Conservation (phyloP, 2,113 vertebrate species). For the Sphyrna mokarran region DNA sequence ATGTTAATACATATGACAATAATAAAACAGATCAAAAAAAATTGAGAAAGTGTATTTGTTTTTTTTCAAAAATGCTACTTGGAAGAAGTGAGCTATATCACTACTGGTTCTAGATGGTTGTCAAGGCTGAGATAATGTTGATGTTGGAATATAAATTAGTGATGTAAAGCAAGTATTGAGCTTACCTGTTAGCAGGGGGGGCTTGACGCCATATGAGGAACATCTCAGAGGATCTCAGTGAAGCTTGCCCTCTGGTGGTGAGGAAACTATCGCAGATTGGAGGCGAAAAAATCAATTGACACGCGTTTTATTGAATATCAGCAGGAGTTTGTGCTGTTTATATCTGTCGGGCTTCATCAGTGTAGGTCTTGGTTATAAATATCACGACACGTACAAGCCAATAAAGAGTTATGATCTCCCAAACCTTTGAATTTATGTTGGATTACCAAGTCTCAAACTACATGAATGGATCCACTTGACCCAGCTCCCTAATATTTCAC, state of each 20-base stretch:
- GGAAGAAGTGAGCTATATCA: background rate
- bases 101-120: background rate
- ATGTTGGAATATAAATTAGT: background rate
- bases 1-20: too few relatives aligned
- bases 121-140: background rate
- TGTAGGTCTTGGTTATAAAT: background rate
- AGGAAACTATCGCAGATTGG: background rate
- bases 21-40: too few relatives aligned
- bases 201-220: background rate
- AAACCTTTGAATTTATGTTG: background rate
- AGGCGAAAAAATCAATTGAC: background rate
- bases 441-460: background rate
- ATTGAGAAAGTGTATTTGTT: background rate
- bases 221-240: background rate
- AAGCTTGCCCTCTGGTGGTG: slow-evolving; percentile 21
- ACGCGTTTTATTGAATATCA: background rate
- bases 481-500: background rate
- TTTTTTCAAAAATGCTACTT: background rate
- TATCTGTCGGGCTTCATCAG: background rate
- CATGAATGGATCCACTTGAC: background rate
- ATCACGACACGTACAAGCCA: background rate
- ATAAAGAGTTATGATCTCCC: background rate
- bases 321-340: too few relatives aligned
- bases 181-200: background rate
- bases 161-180: background rate